A percentile compares a stretch with the other conserved stretches of the same genome.
Conservation (phyloP, 2,888 invertebrate genomes). For the Fabriciana adippe region DNA sequence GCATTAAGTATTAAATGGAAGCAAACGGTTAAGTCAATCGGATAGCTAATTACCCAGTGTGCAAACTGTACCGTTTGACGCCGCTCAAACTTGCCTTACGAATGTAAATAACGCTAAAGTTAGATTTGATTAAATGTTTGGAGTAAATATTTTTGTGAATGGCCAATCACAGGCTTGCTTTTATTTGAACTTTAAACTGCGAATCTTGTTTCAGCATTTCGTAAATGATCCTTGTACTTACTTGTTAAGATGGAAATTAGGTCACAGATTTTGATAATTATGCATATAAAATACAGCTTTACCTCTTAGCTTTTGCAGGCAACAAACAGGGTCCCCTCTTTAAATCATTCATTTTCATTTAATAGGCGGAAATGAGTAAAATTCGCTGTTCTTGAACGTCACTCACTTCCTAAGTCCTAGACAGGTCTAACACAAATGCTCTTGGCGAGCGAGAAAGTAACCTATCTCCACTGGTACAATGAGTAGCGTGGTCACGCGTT, state of each 20-base stretch:
- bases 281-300: no score
- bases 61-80: slow-evolving; percentile 28
- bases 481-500: no score
- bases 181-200: slow-evolving; percentile 8
- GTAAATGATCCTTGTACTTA: neutral
- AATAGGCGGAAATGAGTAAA: no score
- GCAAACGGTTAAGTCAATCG: slow-evolving; percentile 33
- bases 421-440: no score
- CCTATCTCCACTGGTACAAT: no score
- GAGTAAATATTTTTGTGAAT: slow-evolving; percentile 32
- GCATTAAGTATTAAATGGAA: slow-evolving; percentile 29
- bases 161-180: slow-evolving; percentile 20
- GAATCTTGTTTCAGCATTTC: slow-evolving; percentile 5
- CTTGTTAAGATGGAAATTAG: neutral
- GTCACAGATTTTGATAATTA: neutral
- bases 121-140: slow-evolving; percentile 35
- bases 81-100: slow-evolving; percentile 25
- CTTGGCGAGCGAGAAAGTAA: no score
- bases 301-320: no score
- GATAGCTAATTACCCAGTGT: slow-evolving; percentile 26
- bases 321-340: no score
- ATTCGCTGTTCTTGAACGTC: no score
- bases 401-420: no score
- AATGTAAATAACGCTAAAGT: slow-evolving; percentile 34
- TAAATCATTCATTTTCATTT: no score